phyloP scores from a whole-genome alignment of 2,113 vertebrate genomes.

The Phrynosoma blainvillii region DNA sequence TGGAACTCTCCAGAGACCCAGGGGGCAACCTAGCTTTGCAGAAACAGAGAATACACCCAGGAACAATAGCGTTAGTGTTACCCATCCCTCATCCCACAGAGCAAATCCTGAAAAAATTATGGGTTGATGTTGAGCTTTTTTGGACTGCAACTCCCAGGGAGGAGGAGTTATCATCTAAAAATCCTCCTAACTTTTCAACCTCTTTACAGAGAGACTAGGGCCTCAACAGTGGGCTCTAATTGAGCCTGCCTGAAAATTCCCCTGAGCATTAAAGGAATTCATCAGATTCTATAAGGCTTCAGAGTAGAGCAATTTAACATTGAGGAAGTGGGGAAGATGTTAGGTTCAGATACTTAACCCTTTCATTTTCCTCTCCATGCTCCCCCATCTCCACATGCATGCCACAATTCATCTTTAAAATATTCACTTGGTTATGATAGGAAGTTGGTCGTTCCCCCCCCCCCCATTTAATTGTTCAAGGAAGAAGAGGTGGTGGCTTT shows the following conservation, averaged over 20 bases:
- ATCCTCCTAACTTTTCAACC: too few species aligned
- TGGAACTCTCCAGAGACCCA: too few species aligned
- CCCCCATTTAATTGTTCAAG: not conserved
- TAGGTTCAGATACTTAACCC: too few species aligned
- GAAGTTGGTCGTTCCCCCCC: not conserved
- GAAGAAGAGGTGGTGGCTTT: not conserved
- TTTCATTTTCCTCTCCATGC: too few species aligned
- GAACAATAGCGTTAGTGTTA: not conserved
- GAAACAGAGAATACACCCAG: too few species aligned
- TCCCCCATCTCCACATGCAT: not conserved
- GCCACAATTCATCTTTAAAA: not conserved
- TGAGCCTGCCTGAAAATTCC: not conserved
- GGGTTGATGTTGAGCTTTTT: too few species aligned
- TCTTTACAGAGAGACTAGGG: not conserved
- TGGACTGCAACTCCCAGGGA: too few species aligned
- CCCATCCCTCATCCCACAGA: too few species aligned
- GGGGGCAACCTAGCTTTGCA: too few species aligned
- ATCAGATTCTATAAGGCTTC: not conserved
- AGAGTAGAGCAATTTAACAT: not conserved
- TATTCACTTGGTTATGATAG: not conserved
- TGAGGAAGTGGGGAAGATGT: too few species aligned
- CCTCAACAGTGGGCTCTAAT: not conserved
- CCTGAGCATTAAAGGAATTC: not conserved
- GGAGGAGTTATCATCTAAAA: too few species aligned
- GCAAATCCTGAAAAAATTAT: too few species aligned